These are phyloP conservation scores for Lagorchestes hirsutus DNA, from an alignment of 2,797 vertebrate genomes.

Conservation along the genomic window DNA sequence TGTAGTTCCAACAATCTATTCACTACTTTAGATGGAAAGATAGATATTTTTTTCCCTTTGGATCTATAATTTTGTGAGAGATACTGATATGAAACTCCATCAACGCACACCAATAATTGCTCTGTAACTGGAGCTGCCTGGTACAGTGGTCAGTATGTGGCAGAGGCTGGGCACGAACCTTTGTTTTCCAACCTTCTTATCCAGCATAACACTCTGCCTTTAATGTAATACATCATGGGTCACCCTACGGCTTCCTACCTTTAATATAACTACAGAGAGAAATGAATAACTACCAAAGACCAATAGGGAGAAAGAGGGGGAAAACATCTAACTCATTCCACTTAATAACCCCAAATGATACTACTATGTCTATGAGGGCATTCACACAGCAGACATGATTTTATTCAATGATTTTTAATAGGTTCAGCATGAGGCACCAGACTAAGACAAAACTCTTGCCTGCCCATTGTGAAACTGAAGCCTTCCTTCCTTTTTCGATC, in stretches of 20 bases:
- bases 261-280: background rate
- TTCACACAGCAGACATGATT: constrained; percentile 14
- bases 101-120: background rate
- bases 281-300: background rate
- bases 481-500: background rate
- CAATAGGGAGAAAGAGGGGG: background rate
- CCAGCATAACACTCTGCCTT: background rate
- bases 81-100: background rate
- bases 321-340: background rate
- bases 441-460: constrained; percentile 8
- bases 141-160: background rate
- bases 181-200: background rate
- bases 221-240: background rate
- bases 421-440: background rate
- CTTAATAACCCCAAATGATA: background rate
- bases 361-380: background rate
- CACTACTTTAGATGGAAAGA: background rate
- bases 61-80: background rate
- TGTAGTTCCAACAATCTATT: background rate
- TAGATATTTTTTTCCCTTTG: background rate
- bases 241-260: background rate
- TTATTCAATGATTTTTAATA: constrained; percentile 46
- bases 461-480: constrained; percentile 7
- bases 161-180: background rate
- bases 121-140: background rate